Evolutionary conservation across 2,888 invertebrate genomes (phyloP).

Genomic region (Hirudinaria manillensis): DNA sequence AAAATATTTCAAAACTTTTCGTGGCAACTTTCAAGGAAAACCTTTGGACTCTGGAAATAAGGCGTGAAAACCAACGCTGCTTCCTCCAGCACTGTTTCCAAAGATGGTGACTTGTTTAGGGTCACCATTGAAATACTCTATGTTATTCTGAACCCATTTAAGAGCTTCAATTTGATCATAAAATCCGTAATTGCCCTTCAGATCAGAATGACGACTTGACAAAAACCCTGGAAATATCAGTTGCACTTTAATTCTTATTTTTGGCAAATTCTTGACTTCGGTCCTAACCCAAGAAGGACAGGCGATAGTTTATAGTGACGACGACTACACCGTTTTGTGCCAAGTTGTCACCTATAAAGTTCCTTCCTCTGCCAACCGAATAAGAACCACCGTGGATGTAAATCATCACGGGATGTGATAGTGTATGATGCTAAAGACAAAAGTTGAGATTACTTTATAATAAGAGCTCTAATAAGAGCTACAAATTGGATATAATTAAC

Average conservation of each 20-base stretch:
- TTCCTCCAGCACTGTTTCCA: slow-evolving; percentile 53
- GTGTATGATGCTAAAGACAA: slow-evolving; percentile 14
- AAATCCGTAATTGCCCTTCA: slow-evolving; percentile 52
- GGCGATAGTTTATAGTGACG: slow-evolving; percentile 41
- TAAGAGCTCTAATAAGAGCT: no score
- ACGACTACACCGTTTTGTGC: slow-evolving; percentile 41
- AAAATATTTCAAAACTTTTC: background rate
- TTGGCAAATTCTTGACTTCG: background rate
- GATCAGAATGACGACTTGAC: slow-evolving; percentile 44
- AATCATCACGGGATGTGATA: slow-evolving; percentile 39
- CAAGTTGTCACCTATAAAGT: slow-evolving; percentile 37
- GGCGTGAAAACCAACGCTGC: slow-evolving; percentile 46
- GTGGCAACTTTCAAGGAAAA: slow-evolving; percentile 3
- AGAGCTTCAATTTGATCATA: slow-evolving; percentile 50
- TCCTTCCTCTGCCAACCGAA: slow-evolving; percentile 36
- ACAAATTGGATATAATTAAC: background rate
- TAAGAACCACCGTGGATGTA: slow-evolving; percentile 42
- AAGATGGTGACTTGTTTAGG: slow-evolving; percentile 49
- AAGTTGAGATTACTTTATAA: background rate
- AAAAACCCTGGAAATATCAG: slow-evolving; percentile 47
- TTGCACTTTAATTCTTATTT: no score
- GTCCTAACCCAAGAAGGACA: slow-evolving; percentile 35
- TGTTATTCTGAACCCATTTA: slow-evolving; percentile 50
- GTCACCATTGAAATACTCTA: slow-evolving; percentile 49
- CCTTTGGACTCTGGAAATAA: slow-evolving; percentile 36